A percentile compares a stretch with the other conserved stretches of the same genome.
These are phyloP conservation scores for Leptopterna dolabrata DNA, from an alignment of 2,888 invertebrate species.

Conservation along the genomic window DNA sequence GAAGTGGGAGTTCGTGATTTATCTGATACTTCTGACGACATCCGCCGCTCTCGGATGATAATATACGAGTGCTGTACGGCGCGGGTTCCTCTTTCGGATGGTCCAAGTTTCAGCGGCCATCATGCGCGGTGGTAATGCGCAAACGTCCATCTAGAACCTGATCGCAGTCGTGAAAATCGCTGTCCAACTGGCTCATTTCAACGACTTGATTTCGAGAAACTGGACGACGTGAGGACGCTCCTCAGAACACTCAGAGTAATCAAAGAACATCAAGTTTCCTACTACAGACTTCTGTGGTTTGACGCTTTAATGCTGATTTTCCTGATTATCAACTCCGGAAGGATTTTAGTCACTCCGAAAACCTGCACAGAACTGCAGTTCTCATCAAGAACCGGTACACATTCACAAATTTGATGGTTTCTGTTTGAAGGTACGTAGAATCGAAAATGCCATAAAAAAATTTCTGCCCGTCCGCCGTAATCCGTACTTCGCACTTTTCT, in stretches of 20 bases:
- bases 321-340: no score
- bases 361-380: no score
- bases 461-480: no score
- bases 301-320: no score
- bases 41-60: not conserved
- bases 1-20: not conserved
- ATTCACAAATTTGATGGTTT: no score
- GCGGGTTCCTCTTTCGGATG: not conserved
- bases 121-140: not conserved
- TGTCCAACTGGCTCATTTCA: not conserved
- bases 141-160: not conserved
- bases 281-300: not conserved
- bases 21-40: not conserved
- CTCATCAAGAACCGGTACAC: no score
- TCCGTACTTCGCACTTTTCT: no score
- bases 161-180: not conserved
- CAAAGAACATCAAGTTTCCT: not conserved
- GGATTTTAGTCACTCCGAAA: no score
- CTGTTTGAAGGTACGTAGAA: no score
- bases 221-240: not conserved
- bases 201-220: not conserved
- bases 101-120: not conserved
- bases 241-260: not conserved
- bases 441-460: no score
- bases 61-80: not conserved